A percentile compares a stretch with the other conserved stretches of the same genome.
phyloP scores from a whole-genome alignment of 2,113 vertebrate species.

The Mastomys natalensis region DNA sequence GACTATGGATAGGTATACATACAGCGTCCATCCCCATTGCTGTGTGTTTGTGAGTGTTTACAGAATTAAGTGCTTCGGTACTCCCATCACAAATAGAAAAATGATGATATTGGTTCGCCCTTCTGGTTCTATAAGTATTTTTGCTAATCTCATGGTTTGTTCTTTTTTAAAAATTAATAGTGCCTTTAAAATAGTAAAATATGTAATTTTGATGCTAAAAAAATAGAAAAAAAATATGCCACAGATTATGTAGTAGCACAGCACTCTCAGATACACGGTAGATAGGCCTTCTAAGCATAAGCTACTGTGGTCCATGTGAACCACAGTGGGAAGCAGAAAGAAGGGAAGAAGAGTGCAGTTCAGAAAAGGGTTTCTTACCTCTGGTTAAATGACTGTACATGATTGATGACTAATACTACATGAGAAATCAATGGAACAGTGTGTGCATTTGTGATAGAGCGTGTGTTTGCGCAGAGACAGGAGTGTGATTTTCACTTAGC shows the following conservation, averaged over 20 bases:
- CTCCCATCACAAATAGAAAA: not conserved
- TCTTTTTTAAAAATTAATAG: not conserved
- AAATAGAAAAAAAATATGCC: not conserved
- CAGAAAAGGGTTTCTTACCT: not conserved
- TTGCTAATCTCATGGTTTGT: not conserved
- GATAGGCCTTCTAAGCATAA: not conserved
- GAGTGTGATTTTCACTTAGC: constrained; percentile 6
- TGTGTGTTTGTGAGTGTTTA: not conserved
- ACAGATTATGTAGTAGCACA: not conserved
- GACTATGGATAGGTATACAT: not conserved
- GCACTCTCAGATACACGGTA: not conserved
- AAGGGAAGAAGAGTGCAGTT: not conserved
- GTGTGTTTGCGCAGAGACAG: not conserved
- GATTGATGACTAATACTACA: not conserved
- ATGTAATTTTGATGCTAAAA: not conserved
- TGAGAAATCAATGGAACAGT: constrained; percentile 10
- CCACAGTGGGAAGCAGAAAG: not conserved
- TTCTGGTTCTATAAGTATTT: not conserved
- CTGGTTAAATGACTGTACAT: not conserved
- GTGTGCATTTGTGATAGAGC: not conserved
- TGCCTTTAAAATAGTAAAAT: not conserved
- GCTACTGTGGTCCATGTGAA: not conserved
- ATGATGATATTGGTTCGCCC: accelerated
- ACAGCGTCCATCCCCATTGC: accelerated
- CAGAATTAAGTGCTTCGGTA: not conserved